Evolutionary conservation across 2,888 invertebrate genomes (phyloP).

Genomic region (Phalera bucephala): DNA sequence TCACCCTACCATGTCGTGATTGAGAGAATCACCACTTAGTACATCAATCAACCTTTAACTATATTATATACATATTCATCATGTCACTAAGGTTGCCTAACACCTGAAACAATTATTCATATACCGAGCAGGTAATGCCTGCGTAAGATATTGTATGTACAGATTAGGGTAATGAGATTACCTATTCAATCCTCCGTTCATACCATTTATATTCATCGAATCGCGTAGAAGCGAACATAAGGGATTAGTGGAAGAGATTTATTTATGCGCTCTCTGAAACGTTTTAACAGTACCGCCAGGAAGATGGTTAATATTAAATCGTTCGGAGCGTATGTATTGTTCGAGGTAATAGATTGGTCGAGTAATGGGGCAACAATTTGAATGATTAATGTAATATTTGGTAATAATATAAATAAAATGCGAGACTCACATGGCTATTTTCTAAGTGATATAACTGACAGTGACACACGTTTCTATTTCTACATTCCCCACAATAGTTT

Average conservation of each 20-base stretch:
- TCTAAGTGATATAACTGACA: no score
- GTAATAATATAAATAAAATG: no score
- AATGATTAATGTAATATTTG: no score
- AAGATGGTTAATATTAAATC: conserved; percentile 6
- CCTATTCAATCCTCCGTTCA: conserved; percentile 35
- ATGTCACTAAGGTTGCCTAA: conserved; percentile 1
- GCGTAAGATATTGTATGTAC: conserved; percentile 18
- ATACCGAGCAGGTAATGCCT: conserved; percentile 9
- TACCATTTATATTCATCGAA: conserved; percentile 49
- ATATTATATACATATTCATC: conserved; percentile 5
- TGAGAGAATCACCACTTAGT: no score
- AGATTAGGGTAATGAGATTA: conserved; percentile 48
- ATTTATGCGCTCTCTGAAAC: conserved; percentile 22
- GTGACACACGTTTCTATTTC: no score
- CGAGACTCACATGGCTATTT: no score
- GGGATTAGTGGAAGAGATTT: conserved; percentile 33
- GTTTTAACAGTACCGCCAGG: conserved; percentile 7
- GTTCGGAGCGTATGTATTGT: conserved; percentile 1
- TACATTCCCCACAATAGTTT: no score
- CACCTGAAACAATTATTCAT: conserved; percentile 18
- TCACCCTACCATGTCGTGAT: no score
- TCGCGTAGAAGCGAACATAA: conserved; percentile 28
- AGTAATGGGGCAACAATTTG: no score
- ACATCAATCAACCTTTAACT: no score
- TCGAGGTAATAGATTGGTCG: no score